Conservation (phyloP, 2,888 invertebrate genomes). For the Busseola fusca region DNA sequence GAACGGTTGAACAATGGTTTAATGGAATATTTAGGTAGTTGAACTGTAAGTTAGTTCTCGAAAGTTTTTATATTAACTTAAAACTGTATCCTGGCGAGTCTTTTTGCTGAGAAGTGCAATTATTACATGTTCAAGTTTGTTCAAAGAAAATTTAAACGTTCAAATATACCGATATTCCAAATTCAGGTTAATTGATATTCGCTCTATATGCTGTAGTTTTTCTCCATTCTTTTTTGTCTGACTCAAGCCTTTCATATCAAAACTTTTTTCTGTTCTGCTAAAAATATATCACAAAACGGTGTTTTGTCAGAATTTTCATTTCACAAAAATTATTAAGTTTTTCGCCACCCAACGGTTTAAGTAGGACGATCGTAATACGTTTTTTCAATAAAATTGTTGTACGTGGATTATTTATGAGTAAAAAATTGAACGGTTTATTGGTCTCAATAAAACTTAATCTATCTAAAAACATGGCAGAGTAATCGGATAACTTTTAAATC, state of each 20-base stretch:
- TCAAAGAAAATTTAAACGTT: background rate
- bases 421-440: conserved; percentile 37
- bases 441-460: conserved; percentile 37
- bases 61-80: background rate
- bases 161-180: conserved; percentile 5
- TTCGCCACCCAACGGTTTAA: conserved; percentile 23
- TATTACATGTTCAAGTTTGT: background rate
- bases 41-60: background rate
- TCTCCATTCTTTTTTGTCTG: conserved; percentile 12
- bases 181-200: conserved; percentile 29
- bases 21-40: background rate
- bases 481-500: conserved; percentile 21
- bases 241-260: conserved; percentile 2
- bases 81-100: background rate
- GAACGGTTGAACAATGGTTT: background rate
- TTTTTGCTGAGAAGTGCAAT: background rate
- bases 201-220: conserved; percentile 25
- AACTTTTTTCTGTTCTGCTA: conserved; percentile 19
- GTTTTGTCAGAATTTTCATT: conserved; percentile 28
- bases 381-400: conserved; percentile 40
- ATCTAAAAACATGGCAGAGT: conserved; percentile 33
- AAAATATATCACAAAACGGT: conserved; percentile 34
- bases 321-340: conserved; percentile 35
- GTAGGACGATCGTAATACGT: conserved; percentile 33
- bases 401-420: conserved; percentile 25